Conservation (phyloP, 2,888 invertebrate species). For the Seladonia tumulorum region DNA sequence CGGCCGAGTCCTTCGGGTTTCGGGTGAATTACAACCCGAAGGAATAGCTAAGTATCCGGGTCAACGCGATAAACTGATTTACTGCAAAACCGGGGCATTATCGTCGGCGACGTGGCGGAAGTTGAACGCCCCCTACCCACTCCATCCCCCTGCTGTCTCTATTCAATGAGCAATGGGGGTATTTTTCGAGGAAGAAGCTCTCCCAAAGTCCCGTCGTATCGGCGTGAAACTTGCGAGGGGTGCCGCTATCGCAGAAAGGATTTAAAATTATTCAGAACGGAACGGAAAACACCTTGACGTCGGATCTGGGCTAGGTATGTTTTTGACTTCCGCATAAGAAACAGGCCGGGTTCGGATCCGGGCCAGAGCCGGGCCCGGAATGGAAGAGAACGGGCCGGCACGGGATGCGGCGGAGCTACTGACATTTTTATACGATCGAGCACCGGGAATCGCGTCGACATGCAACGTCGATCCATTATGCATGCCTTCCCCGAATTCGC, state of each 20-base stretch:
- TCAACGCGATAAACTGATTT: constrained; percentile 61
- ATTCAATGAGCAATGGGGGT: constrained; percentile 50
- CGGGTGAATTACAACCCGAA: constrained; percentile 46
- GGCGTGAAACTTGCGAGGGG: constrained; percentile 23
- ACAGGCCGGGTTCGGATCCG: constrained; percentile 15
- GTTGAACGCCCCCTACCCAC: constrained; percentile 26
- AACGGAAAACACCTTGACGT: constrained; percentile 54
- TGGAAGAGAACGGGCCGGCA: background rate
- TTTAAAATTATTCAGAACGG: constrained; percentile 66
- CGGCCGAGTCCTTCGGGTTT: constrained; percentile 10
- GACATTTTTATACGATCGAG: constrained; percentile 70
- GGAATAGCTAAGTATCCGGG: constrained; percentile 60
- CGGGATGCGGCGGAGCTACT: constrained; percentile 58
- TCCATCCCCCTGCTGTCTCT: constrained; percentile 25
- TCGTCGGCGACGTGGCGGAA: constrained; percentile 34
- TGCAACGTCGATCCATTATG: constrained; percentile 70
- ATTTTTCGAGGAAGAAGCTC: constrained; percentile 44
- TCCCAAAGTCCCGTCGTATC: constrained; percentile 15
- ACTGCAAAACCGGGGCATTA: constrained; percentile 56
- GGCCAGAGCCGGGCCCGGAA: background rate
- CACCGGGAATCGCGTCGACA: constrained; percentile 65
- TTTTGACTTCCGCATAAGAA: constrained; percentile 52
- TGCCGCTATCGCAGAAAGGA: constrained; percentile 30
- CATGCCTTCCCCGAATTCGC: constrained; percentile 65
- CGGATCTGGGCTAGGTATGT: constrained; percentile 45